Conservation (phyloP, 2,888 invertebrate species). For the Meteorus cinctellus region DNA sequence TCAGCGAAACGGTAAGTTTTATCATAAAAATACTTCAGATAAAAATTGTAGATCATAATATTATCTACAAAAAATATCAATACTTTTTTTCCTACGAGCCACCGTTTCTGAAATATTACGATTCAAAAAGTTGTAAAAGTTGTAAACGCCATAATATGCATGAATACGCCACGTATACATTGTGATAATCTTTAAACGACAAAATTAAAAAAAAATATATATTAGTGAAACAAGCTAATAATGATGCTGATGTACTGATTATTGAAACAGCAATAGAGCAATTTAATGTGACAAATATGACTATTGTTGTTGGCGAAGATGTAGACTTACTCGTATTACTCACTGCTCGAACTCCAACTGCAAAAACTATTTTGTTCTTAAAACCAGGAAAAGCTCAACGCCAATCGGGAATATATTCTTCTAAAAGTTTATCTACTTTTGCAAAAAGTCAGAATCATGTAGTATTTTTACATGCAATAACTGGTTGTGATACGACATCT, state of each 20-base stretch:
- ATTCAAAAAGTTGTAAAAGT: no score
- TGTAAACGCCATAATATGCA: no score
- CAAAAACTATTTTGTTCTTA: conserved; percentile 50
- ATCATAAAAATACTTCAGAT: no score
- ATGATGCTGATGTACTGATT: conserved; percentile 58
- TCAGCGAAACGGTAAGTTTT: no score
- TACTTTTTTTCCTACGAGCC: no score
- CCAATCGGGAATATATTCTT: conserved; percentile 53
- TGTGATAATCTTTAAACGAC: no score
- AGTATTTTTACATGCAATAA: conserved; percentile 49
- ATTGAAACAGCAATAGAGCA: conserved; percentile 52
- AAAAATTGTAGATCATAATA: no score
- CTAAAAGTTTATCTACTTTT: conserved; percentile 53
- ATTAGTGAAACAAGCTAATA: conserved; percentile 58
- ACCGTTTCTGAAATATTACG: no score
- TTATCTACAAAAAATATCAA: no score
- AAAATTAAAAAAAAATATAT: no score
- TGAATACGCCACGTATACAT: no score
- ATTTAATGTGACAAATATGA: conserved; percentile 12
- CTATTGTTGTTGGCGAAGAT: conserved; percentile 42
- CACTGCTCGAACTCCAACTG: conserved; percentile 9
- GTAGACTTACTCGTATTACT: background rate
- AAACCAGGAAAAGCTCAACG: conserved; percentile 55
- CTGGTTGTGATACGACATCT: conserved; percentile 32
- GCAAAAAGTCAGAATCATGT: conserved; percentile 53